Evolutionary conservation across 2,888 invertebrate genomes (phyloP).

Genomic region (Eurytoma californica): DNA sequence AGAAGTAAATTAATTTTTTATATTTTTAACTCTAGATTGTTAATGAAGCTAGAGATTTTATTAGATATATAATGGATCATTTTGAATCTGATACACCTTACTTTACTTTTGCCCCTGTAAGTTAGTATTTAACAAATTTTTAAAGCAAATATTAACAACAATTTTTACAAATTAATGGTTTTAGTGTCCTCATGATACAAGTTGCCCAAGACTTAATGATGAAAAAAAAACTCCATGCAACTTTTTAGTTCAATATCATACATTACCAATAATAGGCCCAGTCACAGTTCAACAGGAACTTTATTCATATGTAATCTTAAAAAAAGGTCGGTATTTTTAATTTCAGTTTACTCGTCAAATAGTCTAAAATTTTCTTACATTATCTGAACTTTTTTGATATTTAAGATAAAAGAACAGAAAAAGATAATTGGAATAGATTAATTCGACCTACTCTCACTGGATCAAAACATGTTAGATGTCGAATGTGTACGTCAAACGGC

Average conservation of each 20-base stretch:
- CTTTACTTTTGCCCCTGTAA: conserved; percentile 87
- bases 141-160: background rate
- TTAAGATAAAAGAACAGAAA: conserved; percentile 75
- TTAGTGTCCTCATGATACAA: conserved; percentile 88
- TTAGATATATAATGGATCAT: conserved; percentile 78
- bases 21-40: conserved; percentile 76
- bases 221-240: conserved; percentile 86
- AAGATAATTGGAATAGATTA: conserved; percentile 86
- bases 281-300: conserved; percentile 76
- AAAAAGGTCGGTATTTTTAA: conserved; percentile 79
- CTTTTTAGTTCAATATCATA: conserved; percentile 81
- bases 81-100: conserved; percentile 67
- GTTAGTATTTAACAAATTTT: conserved; percentile 60
- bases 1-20: background rate
- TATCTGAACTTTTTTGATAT: conserved; percentile 41
- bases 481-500: conserved; percentile 85
- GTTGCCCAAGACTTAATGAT: conserved; percentile 83
- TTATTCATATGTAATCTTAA: conserved; percentile 89
- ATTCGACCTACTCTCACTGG: conserved; percentile 83
- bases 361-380: conserved; percentile 17
- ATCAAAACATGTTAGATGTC: conserved; percentile 85
- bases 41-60: conserved; percentile 89
- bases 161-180: conserved; percentile 8
- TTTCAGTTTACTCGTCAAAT: conserved; percentile 19
- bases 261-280: conserved; percentile 76